Evolutionary conservation across 2,888 invertebrate species (phyloP), one percentile per base, ranked within the genome.

Genomic region (Acrobasis consociella): DNA sequence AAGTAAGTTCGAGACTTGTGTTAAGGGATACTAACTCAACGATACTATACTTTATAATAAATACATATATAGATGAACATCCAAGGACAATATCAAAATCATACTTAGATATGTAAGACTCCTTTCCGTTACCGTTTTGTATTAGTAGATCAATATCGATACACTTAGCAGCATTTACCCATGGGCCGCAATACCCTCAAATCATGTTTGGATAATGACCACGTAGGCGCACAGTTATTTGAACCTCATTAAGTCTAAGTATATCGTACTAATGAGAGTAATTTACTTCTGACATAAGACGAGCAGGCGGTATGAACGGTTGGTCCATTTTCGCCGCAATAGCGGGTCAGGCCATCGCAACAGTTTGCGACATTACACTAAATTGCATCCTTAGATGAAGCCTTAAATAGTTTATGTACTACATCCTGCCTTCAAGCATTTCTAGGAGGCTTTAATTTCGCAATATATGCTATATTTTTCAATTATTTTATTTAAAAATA

Each of bases 331-430:
- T 62, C 17, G 37, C 22, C 11, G 62, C 56, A 62, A 62, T 62
- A 53, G 68, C 76, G 60, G 76, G 77, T 75, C 77, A 74, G 72
- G 72, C 69, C 70, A 16, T 13, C 31, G 62, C 62, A 67, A 71
- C 64, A 65, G 73, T 78, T 81, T 81, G 77, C 81, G 75, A 80
- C 80, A 80, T 72, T 71, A 74, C 65, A 72, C 65, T 67, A 67
- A 70, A 77, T 75, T 75, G 72, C 76, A 74, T 73, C 72, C 73
- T 72, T 72, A 72, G 74, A 77, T 69, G 71, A 72, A 68, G 69
- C 60, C 64, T 64, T 72, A 67, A 74, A 72, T 17, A 55, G 13
- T 39, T 16, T 56, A 38, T 15, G 38, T 22, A 46, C 49, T 13
- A 15, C 16, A 49, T 59, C 49, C 58, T 49, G 58, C 49, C 9